Evolutionary conservation across 92 coral and sea anemone genomes (phyloP).

Genomic region (Actinostola sp.): DNA sequence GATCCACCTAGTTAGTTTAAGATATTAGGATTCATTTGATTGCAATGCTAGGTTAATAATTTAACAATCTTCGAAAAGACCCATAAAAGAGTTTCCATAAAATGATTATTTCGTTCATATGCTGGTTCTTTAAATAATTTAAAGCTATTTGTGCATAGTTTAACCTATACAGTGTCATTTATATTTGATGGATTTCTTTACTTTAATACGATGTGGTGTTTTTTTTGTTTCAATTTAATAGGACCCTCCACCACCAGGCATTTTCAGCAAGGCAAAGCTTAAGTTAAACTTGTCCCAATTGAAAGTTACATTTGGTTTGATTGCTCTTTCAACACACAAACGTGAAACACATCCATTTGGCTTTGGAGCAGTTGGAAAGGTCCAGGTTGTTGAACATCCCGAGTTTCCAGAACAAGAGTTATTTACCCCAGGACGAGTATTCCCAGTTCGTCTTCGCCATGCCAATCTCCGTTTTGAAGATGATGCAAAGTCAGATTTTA

Average conservation of each 20-base stretch:
- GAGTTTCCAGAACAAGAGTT: constrained; percentile 83
- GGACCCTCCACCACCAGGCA: constrained; percentile 74
- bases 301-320: constrained; percentile 60
- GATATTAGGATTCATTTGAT: no score
- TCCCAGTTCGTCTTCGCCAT: constrained; percentile 78
- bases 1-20: no score
- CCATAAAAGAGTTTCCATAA: no score
- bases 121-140: no score
- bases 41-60: no score
- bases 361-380: constrained; percentile 52
- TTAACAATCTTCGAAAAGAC: no score
- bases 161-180: not conserved
- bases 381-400: constrained; percentile 62
- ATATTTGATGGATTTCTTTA: not conserved
- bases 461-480: constrained; percentile 51
- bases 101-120: no score
- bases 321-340: constrained; percentile 44
- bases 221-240: not conserved
- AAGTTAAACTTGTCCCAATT: constrained; percentile 45
- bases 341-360: constrained; percentile 73
- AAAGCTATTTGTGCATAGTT: no score
- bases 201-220: no score
- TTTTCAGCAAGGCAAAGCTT: constrained; percentile 63
- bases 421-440: constrained; percentile 62
- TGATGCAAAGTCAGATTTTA: constrained; percentile 69